Base-by-base conservation (phyloP, 2,888 invertebrate species). In the Dasysyrphus tricinctus region DNA sequence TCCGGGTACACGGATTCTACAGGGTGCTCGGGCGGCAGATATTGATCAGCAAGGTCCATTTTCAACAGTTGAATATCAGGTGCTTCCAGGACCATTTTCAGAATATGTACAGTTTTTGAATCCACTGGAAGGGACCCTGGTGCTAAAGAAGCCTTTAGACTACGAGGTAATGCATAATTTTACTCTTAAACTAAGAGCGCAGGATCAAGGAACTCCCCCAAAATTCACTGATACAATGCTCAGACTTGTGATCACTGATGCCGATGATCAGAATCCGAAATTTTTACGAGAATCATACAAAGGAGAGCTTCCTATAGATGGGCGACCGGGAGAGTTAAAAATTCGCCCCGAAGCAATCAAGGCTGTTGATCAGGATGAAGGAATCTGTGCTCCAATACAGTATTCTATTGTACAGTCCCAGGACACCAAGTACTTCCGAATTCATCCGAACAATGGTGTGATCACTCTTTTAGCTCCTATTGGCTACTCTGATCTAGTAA, bases 261-360 rank as follows among this genome's bases (percentile, higher is more conserved):
- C 97, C 0, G 98, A 98, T 90, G 98, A 98, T 92, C 97, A 98
- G 93, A 98, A 98, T 93, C 98, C 98, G 0, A 94, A 94, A 89
- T 98, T 97, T 91, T 90, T 94, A 9, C 94, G 95, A 85, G 96
- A 97, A 59, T 95, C 96, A 86, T 97, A 97, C 90, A 94, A 94
- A 54, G 95, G 96, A 0, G 93, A 94, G 8, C 90, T 98, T 74
- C 96, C 96, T 0, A 94, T 94, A 9, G 94, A 94, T 69, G 94
- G 91, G 0, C 89, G 90, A 5, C 90, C 91, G 0, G 92, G 95
- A 0, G 92, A 94, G 47, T 91, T 98, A 54, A 93, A 93, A 80
- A 94, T 96, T 34, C 94, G 94, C 11, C 97, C 97, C 0, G 94
- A 95, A 14, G 94, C 96, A 2, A 94, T 98, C 5, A 94, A 94